These are phyloP conservation scores for Morone chrysops DNA, from an alignment of 2,113 vertebrate genomes.

Conservation along the genomic window DNA sequence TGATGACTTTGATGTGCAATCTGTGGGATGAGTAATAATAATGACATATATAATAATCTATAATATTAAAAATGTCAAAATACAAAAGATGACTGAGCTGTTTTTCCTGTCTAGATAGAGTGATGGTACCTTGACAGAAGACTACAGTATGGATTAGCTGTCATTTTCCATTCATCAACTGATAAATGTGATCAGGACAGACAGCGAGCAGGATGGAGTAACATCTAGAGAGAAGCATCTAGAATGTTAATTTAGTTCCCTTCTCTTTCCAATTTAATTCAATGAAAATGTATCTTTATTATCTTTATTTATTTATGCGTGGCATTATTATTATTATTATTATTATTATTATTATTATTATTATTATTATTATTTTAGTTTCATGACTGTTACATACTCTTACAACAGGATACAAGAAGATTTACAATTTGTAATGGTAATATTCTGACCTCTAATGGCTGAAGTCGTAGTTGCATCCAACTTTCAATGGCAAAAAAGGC, in stretches of 20 bases:
- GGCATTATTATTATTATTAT: not conserved
- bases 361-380: not conserved
- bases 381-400: not conserved
- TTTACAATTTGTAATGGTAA: slow-evolving; percentile 13
- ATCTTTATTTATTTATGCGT: not conserved
- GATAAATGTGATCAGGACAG: slow-evolving; percentile 3
- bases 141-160: slow-evolving; percentile 3
- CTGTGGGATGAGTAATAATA: slow-evolving; percentile 68
- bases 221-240: not conserved
- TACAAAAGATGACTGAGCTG: not conserved
- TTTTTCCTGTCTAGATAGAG: not conserved
- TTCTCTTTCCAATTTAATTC: not conserved
- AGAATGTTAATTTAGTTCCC: not conserved
- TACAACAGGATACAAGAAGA: not conserved
- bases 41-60: slow-evolving; percentile 52
- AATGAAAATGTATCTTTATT: not conserved
- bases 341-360: not conserved
- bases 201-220: not conserved
- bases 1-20: slow-evolving; percentile 73
- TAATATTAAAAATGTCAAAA: slow-evolving; percentile 53
- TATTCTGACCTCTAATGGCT: slow-evolving; percentile 60
- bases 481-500: fast-evolving
- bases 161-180: not conserved
- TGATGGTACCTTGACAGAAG: not conserved
- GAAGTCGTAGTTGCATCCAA: slow-evolving; percentile 29